These are phyloP conservation scores for Mamestra brassicae DNA, from an alignment of 2,888 invertebrate species.

Conservation along the genomic window DNA sequence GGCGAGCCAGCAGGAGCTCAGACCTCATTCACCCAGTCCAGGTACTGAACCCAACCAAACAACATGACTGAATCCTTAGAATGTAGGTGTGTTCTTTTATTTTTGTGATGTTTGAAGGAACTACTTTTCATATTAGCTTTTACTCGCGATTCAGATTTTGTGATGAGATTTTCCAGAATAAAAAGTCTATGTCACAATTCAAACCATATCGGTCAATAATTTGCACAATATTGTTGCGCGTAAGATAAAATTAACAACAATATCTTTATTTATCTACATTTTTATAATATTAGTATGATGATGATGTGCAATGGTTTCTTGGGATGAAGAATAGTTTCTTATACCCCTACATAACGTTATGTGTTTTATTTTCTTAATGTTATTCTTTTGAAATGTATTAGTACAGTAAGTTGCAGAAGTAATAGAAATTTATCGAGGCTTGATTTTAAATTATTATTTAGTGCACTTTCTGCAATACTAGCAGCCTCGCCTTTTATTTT, in stretches of 20 bases:
- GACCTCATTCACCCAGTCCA: conserved; percentile 95
- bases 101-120: conserved; percentile 28
- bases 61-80: conserved; percentile 22
- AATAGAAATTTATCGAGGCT: conserved; percentile 32
- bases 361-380: conserved; percentile 4
- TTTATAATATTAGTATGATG: no score
- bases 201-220: no score
- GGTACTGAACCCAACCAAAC: conserved; percentile 82
- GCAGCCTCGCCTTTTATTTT: conserved; percentile 44
- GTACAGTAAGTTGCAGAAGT: conserved; percentile 60
- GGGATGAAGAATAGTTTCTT: conserved; percentile 36
- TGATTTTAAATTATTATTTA: conserved; percentile 3
- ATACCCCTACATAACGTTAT: background rate
- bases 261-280: no score
- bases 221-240: no score
- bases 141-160: no score
- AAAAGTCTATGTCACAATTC: no score
- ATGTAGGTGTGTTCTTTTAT: conserved; percentile 28
- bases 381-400: conserved; percentile 7
- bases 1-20: conserved; percentile 96
- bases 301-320: background rate
- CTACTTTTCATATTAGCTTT: conserved; percentile 25
- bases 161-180: no score
- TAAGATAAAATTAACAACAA: no score
- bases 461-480: conserved; percentile 1